Base-by-base conservation (phyloP, 2,113 vertebrate species). In the Pollachius pollachius region DNA sequence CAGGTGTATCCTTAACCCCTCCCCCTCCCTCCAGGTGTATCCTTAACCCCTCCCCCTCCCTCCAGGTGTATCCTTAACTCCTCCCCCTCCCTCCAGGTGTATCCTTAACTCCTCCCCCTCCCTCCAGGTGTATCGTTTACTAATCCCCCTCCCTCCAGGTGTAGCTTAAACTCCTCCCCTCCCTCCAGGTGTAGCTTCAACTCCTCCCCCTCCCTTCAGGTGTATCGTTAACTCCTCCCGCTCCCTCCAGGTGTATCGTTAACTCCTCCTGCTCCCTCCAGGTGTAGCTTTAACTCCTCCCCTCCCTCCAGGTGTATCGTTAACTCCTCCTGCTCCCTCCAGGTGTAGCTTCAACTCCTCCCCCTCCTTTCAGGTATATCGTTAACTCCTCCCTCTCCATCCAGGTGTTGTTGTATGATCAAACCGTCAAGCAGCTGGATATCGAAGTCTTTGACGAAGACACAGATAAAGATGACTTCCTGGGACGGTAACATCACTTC, bases 381-480 rank as follows among this genome's bases (percentile, higher is more conserved):
- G 8, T 48, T 48, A 48, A 48, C 41, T 9, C 7, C 41, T 48
- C 41, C 41, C 6, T 48, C 41, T 48, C 0, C 65, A 18, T 70
- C 21, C 76, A 99, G 97, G 93, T 84, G 15, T 72, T 95, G 71
- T 87, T 99, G 0, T 94, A 95, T 68, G 94, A 97, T 19, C 84
- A 94, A 64, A 87, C 91, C 0, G 92, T 83, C 4, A 92, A 93
- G 27, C 92, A 90, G n/a, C 21, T 99, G 52, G 92, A 94, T 67
- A 92, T 99, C 18, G 94, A 98, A 73, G 91, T 99, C 67, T 98
- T 96, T 80, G 97, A 99, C 67, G 95, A 99, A 89, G 97, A 99
- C 75, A 91, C 95, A 0, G 95, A 99, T 80, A 95, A 97, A 87
- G 97, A 99, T 76, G 97, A 99, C 90, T 96, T 94, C 82, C 88